These are phyloP conservation scores for Planiliza haematocheilus DNA, from an alignment of 2,113 vertebrate species.

Conservation along the genomic window DNA sequence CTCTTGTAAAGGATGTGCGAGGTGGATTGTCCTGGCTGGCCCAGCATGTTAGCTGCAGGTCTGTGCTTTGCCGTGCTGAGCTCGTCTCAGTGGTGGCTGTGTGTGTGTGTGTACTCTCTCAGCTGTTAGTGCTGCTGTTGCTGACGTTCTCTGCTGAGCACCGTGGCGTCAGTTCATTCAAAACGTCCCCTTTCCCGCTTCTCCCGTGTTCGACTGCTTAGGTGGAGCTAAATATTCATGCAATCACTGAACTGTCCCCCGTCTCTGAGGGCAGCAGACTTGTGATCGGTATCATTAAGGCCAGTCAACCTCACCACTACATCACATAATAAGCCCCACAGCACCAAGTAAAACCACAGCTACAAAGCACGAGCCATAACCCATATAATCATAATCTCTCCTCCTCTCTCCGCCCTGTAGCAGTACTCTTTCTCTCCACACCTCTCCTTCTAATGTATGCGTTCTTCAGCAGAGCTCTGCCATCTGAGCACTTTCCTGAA, in stretches of 20 bases:
- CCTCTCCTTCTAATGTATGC: slow-evolving; percentile 58
- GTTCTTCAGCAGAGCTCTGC: slow-evolving; percentile 60
- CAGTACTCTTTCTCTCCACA: slow-evolving; percentile 31
- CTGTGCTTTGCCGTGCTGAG: slow-evolving; percentile 69
- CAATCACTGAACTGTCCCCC: slow-evolving; percentile 50
- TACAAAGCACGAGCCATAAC: slow-evolving; percentile 55
- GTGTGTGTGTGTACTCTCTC: slow-evolving; percentile 60
- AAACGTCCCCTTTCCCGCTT: slow-evolving; percentile 78
- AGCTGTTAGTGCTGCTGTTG: slow-evolving; percentile 70
- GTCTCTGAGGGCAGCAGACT: slow-evolving; percentile 30
- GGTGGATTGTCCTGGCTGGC: slow-evolving; percentile 83
- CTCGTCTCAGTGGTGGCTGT: slow-evolving; percentile 56
- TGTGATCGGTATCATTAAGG: slow-evolving; percentile 56
- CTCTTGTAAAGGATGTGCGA: slow-evolving; percentile 81
- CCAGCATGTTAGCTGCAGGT: slow-evolving; percentile 84
- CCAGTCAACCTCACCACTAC: slow-evolving; percentile 48
- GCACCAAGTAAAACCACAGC: slow-evolving; percentile 42
- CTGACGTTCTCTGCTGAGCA: slow-evolving; percentile 74
- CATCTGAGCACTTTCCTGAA: slow-evolving; percentile 56
- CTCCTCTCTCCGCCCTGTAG: slow-evolving; percentile 31
- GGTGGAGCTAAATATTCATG: slow-evolving; percentile 71
- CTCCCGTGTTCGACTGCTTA: slow-evolving; percentile 57
- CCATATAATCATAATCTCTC: slow-evolving; percentile 46
- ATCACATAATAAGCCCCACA: slow-evolving; percentile 52
- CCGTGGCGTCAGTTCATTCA: slow-evolving; percentile 81